Evolutionary conservation across 2,113 vertebrate genomes (phyloP).

Genomic region (Barnardius zonarius): DNA sequence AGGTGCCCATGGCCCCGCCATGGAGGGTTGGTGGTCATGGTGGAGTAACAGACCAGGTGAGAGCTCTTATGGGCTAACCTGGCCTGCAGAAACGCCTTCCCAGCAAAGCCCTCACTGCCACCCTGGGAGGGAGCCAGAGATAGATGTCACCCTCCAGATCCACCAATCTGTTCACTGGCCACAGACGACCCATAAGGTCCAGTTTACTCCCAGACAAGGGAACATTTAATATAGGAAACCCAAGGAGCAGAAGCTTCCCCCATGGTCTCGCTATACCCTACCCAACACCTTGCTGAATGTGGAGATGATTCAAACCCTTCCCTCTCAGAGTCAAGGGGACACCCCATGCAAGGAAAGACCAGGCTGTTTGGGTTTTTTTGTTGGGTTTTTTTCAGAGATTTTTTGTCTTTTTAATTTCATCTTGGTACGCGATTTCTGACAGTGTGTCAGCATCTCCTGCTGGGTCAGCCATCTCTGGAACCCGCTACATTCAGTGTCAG

Average conservation of each 20-base stretch:
- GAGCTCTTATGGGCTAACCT: background rate
- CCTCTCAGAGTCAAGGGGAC: background rate
- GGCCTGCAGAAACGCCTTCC: background rate
- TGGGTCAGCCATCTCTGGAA: background rate
- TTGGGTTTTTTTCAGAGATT: background rate
- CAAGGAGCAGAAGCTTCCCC: background rate
- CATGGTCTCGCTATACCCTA: background rate
- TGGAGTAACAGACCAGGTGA: background rate
- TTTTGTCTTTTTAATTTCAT: slow-evolving; percentile 47
- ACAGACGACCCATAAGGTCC: background rate
- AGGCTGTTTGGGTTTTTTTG: background rate
- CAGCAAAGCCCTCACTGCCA: background rate
- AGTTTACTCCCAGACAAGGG: background rate
- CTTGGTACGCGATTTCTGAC: slow-evolving; percentile 32
- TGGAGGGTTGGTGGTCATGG: background rate
- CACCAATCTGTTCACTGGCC: background rate
- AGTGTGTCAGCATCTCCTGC: slow-evolving; percentile 30
- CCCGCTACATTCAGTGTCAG: slow-evolving; percentile 58
- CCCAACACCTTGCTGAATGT: background rate
- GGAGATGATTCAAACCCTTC: background rate
- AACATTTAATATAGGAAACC: background rate
- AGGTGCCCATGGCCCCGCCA: background rate
- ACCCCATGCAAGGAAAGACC: background rate
- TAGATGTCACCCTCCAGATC: background rate
- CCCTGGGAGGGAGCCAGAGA: background rate